Percentiles rank a stretch among this genome's conserved stretches.
Conservation (phyloP, 2,797 vertebrate genomes). For the Labeo calbasu region DNA sequence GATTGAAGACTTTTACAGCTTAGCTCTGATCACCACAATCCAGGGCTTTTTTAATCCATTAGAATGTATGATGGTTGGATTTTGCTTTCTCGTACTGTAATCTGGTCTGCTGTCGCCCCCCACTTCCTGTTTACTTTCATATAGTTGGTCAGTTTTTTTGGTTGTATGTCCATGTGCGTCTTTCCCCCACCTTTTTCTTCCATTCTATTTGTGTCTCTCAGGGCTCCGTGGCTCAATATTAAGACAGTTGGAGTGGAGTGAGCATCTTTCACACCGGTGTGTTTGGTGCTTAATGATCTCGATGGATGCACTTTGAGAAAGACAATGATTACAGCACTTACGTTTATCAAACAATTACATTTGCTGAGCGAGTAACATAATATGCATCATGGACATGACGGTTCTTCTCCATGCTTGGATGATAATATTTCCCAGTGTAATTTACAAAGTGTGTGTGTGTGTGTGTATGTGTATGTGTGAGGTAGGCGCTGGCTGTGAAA, state of each 20-base stretch:
- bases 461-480: background rate
- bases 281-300: slow-evolving; percentile 13
- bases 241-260: slow-evolving; percentile 5
- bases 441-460: background rate
- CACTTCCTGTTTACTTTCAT: slow-evolving; percentile 1
- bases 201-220: slow-evolving; percentile 19
- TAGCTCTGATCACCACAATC: slow-evolving; percentile 34
- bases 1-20: slow-evolving; percentile 31
- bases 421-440: slow-evolving; percentile 6
- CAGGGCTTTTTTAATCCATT: slow-evolving; percentile 45
- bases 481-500: background rate
- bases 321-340: slow-evolving; percentile 20
- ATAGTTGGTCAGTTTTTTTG: background rate
- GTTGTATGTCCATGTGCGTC: background rate
- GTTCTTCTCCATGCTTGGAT: slow-evolving; percentile 3
- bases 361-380: slow-evolving; percentile 3
- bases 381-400: background rate
- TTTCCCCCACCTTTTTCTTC: too few relatives aligned
- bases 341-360: slow-evolving; percentile 10
- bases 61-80: slow-evolving; percentile 29
- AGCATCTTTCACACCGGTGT: slow-evolving; percentile 2
- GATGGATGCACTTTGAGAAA: slow-evolving; percentile 32
- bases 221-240: slow-evolving; percentile 1
- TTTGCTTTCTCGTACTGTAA: slow-evolving; percentile 45
- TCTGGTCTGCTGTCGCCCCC: slow-evolving; percentile 8